These are phyloP conservation scores for Choreutis nemorana DNA, from an alignment of 2,888 invertebrate species.

Conservation along the genomic window DNA sequence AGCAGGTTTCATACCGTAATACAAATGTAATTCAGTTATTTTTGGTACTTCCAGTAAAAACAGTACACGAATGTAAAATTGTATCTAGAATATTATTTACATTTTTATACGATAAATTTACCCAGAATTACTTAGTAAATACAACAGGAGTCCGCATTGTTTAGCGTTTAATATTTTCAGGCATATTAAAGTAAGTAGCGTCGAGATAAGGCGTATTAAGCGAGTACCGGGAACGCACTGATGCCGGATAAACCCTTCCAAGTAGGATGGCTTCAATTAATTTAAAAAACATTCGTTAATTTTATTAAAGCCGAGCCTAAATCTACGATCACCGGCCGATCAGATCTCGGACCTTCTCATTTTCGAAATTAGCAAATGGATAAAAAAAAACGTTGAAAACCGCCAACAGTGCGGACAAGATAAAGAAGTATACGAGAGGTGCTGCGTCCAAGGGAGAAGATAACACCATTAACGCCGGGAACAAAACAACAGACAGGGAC, in stretches of 20 bases:
- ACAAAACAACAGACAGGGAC: conserved; percentile 53
- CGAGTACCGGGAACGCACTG: conserved; percentile 32
- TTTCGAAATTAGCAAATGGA: conserved; percentile 65
- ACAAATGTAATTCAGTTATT: too few species aligned
- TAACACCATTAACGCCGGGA: conserved; percentile 64
- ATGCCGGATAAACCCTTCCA: conserved; percentile 47
- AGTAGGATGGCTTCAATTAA: conserved; percentile 54
- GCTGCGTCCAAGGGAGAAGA: conserved; percentile 60
- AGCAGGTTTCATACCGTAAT: too few species aligned
- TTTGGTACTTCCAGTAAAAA: too few species aligned
- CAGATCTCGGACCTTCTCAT: conserved; percentile 58
- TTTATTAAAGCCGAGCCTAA: conserved; percentile 58
- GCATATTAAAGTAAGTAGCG: too few species aligned
- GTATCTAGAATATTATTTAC: conserved; percentile 6
- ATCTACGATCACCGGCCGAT: conserved; percentile 54
- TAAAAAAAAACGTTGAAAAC: conserved; percentile 48
- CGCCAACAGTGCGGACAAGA: conserved; percentile 60
- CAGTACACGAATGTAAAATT: conserved; percentile 9
- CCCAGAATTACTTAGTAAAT: too few species aligned
- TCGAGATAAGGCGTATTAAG: too few species aligned
- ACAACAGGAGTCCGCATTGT: too few species aligned
- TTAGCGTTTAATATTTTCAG: too few species aligned
- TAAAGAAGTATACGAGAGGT: conserved; percentile 66
- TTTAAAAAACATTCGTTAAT: conserved; percentile 62
- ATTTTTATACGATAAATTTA: too few species aligned